These are phyloP conservation scores for Ataeniobius toweri DNA, from an alignment of 2,797 vertebrate species.

Conservation along the genomic window DNA sequence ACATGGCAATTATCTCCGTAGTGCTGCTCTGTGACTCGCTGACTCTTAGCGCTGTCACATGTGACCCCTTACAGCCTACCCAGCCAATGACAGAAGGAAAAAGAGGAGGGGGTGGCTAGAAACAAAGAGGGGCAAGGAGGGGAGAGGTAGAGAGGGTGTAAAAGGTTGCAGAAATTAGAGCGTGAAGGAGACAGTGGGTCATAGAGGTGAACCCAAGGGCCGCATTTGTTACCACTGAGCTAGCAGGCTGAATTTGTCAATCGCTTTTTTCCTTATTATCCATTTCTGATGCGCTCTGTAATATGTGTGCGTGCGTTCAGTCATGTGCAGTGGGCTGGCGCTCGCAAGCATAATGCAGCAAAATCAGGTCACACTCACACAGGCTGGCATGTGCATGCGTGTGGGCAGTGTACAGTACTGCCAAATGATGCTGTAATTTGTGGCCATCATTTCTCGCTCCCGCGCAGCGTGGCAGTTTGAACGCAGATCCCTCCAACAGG, in stretches of 20 bases:
- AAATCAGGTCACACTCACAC: conserved; percentile 59
- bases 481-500: conserved; percentile 75
- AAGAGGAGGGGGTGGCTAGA: background rate
- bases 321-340: conserved; percentile 13
- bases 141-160: conserved; percentile 11
- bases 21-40: conserved; percentile 77
- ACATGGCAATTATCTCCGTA: conserved; percentile 85
- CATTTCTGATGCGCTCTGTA: conserved; percentile 39
- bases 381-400: conserved; percentile 9
- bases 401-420: conserved; percentile 41
- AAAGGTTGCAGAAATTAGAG: conserved; percentile 39
- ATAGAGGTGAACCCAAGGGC: conserved; percentile 63
- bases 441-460: conserved; percentile 45
- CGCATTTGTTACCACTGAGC: conserved; percentile 58
- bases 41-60: conserved; percentile 77
- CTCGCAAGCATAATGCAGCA: conserved; percentile 24
- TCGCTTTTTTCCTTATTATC: conserved; percentile 17
- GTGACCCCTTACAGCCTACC: conserved; percentile 74
- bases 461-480: conserved; percentile 31
- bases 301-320: background rate
- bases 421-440: conserved; percentile 62
- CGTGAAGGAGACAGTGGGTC: conserved; percentile 48
- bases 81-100: conserved; percentile 39
- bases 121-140: conserved; percentile 20
- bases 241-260: conserved; percentile 43